Evolutionary conservation across 2,888 invertebrate genomes (phyloP), one percentile per base, ranked within the genome.

Genomic region (Pecten maximus): DNA sequence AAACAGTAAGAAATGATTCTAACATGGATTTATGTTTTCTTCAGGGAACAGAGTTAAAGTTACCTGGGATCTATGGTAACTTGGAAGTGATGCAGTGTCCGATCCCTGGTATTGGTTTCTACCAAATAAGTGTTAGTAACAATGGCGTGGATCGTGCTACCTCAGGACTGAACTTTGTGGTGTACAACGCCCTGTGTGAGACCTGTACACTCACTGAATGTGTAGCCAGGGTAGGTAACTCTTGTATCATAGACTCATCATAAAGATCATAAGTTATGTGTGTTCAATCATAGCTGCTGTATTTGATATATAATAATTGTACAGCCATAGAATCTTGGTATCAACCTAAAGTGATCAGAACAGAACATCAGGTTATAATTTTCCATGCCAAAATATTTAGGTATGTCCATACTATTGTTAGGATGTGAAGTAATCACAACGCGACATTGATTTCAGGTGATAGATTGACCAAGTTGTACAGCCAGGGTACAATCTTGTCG

Each of bases 161-260:
- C 23, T 87, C 23, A 12, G 54, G 50, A 23, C 39, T 94, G 40
- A 40, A 40, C 35, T 16, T 92, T 28, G 90, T 94, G 40, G 91
- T 92, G 8, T 94, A 91, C 88, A 91, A 92, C 91, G 94, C 94
- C 23, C 88, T 93, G 12, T 94, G 94, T 91, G 91, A 93, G 86
- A 89, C 16, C 12, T 94, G 94, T 91, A 92, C 90, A 3, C 40
- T n/a, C 15, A 87, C 39, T 10, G 40, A 90, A 12, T 94, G 93
- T 88, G 90, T 54, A 12, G 48, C 87, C 10, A 91, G 93, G 91
- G 94, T 94, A 89, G 92, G 93, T 54, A 39, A 40, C 40, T 40
- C 40, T 35, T 35, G 15, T 88, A n/a, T n/a, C n/a, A n/a, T n/a
- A n/a, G n/a, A 40, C 23, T 40, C 40, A 88, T 40, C 2, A 35